Percentiles rank a stretch among this genome's conserved stretches.
phyloP scores from a whole-genome alignment of 2,888 invertebrate genomes.

The Drosophila maculinotata region DNA sequence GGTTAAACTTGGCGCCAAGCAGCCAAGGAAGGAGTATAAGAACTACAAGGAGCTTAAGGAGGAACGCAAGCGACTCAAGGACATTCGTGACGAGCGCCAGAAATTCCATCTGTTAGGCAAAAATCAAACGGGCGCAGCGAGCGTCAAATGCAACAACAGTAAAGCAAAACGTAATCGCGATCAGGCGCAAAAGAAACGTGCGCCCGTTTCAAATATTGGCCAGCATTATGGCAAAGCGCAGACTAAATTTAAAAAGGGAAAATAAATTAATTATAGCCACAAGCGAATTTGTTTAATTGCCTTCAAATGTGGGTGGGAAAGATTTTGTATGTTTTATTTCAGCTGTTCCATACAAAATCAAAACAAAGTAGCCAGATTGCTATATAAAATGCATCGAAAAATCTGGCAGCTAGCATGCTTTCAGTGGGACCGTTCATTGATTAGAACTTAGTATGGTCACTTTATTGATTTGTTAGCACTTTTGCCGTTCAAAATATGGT shows the following conservation, averaged over 20 bases:
- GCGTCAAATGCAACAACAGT: conserved; percentile 85
- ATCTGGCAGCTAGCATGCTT: no score
- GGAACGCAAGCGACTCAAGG: conserved; percentile 87
- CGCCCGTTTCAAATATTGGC: conserved; percentile 85
- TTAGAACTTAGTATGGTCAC: no score
- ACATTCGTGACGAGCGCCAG: conserved; percentile 85
- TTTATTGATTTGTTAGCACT: no score
- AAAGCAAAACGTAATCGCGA: conserved; percentile 71
- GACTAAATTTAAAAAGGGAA: conserved; percentile 77
- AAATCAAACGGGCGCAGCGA: conserved; percentile 87
- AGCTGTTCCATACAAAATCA: no score
- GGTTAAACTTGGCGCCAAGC: conserved; percentile 93
- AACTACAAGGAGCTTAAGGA: conserved; percentile 91
- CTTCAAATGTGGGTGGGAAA: no score
- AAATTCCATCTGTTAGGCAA: conserved; percentile 87
- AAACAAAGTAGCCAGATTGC: no score
- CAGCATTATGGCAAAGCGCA: conserved; percentile 84
- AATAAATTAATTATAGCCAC: conserved; percentile 30
- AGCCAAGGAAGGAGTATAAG: conserved; percentile 88
- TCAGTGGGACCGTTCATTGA: no score
- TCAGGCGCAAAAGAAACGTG: conserved; percentile 85
- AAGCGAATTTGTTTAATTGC: no score
- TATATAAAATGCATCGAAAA: no score
- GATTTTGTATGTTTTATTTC: conserved; percentile 9
- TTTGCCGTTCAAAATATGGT: no score